Evolutionary conservation across 2,888 invertebrate genomes (phyloP).

Genomic region (Prosopocoilus inquinatus): DNA sequence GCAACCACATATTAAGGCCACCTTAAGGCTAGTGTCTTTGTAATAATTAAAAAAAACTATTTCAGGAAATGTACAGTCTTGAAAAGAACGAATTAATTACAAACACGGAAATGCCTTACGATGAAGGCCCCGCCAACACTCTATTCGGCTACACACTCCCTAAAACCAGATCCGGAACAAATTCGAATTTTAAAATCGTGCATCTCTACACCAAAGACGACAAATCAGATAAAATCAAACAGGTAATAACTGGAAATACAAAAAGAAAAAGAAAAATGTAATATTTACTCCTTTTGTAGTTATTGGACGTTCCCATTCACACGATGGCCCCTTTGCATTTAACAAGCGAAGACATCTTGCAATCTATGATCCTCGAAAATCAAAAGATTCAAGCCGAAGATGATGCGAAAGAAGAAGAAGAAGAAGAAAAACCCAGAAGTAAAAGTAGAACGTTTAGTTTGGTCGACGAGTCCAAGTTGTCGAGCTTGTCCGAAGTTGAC

Average conservation of each 20-base stretch:
- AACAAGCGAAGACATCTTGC: constrained; percentile 38
- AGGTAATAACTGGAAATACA: constrained; percentile 26
- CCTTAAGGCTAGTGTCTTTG: too few relatives aligned
- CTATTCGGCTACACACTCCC: constrained; percentile 37
- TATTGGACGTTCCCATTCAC: constrained; percentile 44
- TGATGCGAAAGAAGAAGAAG: not conserved
- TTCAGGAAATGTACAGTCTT: constrained; percentile 43
- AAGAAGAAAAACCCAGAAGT: too few relatives aligned
- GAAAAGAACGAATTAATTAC: constrained; percentile 31
- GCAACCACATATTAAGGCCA: too few relatives aligned
- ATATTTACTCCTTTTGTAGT: constrained; percentile 7
- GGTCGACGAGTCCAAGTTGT: too few relatives aligned
- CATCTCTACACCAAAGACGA: constrained; percentile 36
- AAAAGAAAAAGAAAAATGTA: not conserved
- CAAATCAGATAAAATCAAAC: constrained; percentile 35
- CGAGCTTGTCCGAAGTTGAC: too few relatives aligned
- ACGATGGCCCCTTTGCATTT: constrained; percentile 44
- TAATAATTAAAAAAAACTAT: constrained; percentile 16
- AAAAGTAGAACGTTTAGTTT: too few relatives aligned
- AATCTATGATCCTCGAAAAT: constrained; percentile 39
- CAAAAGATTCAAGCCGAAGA: not conserved
- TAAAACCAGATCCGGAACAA: constrained; percentile 21
- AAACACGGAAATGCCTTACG: constrained; percentile 21
- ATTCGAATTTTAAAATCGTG: not conserved
- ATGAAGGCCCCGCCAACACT: constrained; percentile 28